phyloP scores from a whole-genome alignment of 2,888 invertebrate genomes.

The Cabera pusaria region DNA sequence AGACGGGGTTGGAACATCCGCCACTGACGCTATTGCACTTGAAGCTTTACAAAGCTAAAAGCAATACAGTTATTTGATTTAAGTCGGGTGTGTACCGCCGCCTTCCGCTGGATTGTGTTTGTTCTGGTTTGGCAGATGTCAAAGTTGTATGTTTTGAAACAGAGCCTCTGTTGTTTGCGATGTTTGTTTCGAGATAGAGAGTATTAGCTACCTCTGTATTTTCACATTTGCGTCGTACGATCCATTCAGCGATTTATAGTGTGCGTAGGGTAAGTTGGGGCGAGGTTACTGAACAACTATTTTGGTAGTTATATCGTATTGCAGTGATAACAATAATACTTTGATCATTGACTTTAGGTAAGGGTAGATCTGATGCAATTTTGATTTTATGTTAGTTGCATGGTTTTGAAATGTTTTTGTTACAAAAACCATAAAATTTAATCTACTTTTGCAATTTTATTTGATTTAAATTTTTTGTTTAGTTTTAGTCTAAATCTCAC shows the following conservation, averaged over 20 bases:
- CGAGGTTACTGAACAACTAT: constrained; percentile 14
- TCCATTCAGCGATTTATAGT: constrained; percentile 22
- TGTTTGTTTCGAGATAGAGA: constrained; percentile 67
- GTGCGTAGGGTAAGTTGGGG: constrained; percentile 10
- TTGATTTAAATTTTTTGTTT: too few relatives aligned
- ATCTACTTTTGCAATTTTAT: too few relatives aligned
- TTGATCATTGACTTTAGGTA: too few relatives aligned
- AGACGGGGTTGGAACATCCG: constrained; percentile 76
- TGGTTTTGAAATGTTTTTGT: too few relatives aligned
- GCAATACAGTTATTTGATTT: constrained; percentile 84
- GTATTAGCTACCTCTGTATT: constrained; percentile 46
- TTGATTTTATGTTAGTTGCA: too few relatives aligned
- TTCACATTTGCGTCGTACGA: constrained; percentile 19
- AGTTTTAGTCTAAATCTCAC: too few relatives aligned
- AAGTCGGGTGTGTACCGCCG: constrained; percentile 77
- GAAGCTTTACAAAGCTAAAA: constrained; percentile 82
- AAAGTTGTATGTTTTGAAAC: constrained; percentile 82
- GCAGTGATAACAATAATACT: too few relatives aligned
- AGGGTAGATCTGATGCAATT: too few relatives aligned
- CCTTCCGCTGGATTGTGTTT: constrained; percentile 80
- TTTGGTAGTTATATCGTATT: constrained; percentile 5
- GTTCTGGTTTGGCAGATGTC: constrained; percentile 82
- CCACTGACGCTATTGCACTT: constrained; percentile 80
- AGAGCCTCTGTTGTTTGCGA: constrained; percentile 67
- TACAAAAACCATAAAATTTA: too few relatives aligned